Conservation (phyloP, 2,113 vertebrate genomes). For the Eupsittula cactorum region DNA sequence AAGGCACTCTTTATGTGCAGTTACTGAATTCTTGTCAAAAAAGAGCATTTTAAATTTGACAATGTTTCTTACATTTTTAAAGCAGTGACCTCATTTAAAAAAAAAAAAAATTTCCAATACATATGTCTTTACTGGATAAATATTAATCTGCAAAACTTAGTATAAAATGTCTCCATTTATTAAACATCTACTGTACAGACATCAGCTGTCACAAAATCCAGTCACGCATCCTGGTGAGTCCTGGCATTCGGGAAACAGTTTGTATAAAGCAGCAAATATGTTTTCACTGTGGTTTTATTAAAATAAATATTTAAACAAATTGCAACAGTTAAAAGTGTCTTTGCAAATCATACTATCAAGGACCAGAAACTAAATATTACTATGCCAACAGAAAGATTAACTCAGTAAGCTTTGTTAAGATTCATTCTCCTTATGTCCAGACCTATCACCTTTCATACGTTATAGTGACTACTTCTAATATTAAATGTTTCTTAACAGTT, state of each 20-base stretch:
- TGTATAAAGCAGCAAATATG: slow-evolving; percentile 25
- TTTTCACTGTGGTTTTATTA: slow-evolving; percentile 47
- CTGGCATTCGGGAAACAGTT: slow-evolving; percentile 12
- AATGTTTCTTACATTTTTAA: slow-evolving; percentile 72
- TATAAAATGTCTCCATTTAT: slow-evolving; percentile 61
- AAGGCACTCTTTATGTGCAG: slow-evolving; percentile 59
- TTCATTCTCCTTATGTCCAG: not conserved
- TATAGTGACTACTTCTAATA: not conserved
- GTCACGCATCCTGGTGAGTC: not conserved
- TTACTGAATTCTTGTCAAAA: slow-evolving; percentile 60
- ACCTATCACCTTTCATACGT: not conserved
- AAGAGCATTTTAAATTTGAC: slow-evolving; percentile 72
- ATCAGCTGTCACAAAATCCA: slow-evolving; percentile 62
- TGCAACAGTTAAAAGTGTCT: not conserved
- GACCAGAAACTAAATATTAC: not conserved
- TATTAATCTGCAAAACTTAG: slow-evolving; percentile 63
- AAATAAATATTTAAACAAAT: slow-evolving; percentile 47
- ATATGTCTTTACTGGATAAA: slow-evolving; percentile 60
- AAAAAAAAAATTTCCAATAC: slow-evolving; percentile 26
- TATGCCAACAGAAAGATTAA: not conserved
- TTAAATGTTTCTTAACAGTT: not conserved
- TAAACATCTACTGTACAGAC: slow-evolving; percentile 51
- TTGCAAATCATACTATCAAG: not conserved
- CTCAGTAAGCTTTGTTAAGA: not conserved
- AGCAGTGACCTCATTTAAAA: slow-evolving; percentile 58